Evolutionary conservation across 2,797 vertebrate genomes (phyloP).

Genomic region (Furcifer pardalis): DNA sequence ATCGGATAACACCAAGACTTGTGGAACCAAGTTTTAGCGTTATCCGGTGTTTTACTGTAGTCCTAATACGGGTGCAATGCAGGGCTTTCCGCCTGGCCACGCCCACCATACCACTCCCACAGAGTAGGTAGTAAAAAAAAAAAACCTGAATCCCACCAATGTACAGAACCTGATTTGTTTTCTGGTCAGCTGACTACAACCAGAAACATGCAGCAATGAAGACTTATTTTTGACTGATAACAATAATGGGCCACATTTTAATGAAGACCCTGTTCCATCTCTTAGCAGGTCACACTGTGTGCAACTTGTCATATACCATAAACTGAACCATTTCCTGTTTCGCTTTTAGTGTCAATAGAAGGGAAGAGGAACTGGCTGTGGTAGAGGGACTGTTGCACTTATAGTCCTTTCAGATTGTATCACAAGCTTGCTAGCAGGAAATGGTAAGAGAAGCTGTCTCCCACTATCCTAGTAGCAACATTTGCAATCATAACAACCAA

Average conservation of each 20-base stretch:
- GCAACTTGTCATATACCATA: background rate
- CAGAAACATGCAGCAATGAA: no score
- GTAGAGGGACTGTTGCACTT: constrained; percentile 31
- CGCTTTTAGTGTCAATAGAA: background rate
- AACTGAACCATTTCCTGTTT: constrained; percentile 19
- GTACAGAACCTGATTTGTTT: no score
- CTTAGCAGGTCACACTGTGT: background rate
- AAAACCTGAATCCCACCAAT: no score
- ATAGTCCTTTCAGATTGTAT: constrained; percentile 51
- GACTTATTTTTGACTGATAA: no score
- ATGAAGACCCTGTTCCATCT: background rate
- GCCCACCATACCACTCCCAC: no score
- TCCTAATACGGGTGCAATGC: no score
- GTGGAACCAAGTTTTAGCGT: no score
- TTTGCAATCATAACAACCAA: constrained; percentile 32
- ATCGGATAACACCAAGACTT: no score
- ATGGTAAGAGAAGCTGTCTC: constrained; percentile 58
- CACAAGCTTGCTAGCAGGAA: constrained; percentile 61
- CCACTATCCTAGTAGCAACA: constrained; percentile 52
- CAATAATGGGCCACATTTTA: background rate
- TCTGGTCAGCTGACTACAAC: no score
- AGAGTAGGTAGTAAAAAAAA: no score
- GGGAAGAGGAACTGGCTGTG: background rate
- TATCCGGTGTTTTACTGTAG: no score
- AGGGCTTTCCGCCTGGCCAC: no score